Evolutionary conservation across 1,140 invertebrate genomes (phyloP).

Genomic region (Nephila pilipes): DNA sequence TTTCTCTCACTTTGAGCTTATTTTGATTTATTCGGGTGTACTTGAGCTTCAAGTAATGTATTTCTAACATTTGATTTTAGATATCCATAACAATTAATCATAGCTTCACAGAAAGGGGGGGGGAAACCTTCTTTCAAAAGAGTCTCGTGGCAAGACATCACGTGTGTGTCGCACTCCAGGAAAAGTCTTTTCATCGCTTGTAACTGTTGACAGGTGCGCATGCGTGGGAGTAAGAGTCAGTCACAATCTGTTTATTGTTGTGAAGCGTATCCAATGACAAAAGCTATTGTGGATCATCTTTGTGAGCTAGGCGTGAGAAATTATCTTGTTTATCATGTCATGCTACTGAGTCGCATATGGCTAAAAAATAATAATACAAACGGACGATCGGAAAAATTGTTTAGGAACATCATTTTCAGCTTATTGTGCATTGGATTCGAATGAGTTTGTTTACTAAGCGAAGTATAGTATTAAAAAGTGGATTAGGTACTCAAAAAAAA

Average conservation of each 20-base stretch:
- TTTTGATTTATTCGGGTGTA: too few relatives aligned
- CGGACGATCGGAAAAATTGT: not conserved
- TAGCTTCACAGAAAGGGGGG: not conserved
- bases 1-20: too few relatives aligned
- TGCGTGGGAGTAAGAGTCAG: constrained; percentile 49
- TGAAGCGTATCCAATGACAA: constrained; percentile 41
- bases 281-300: constrained; percentile 28
- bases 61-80: too few relatives aligned
- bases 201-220: constrained; percentile 58
- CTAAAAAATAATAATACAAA: not conserved
- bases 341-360: constrained; percentile 35
- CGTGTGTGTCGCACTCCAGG: not conserved
- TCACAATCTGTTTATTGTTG: constrained; percentile 39
- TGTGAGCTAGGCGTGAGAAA: constrained; percentile 51
- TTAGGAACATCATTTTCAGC: not conserved
- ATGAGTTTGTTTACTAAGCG: not conserved
- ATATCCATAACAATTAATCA: too few relatives aligned
- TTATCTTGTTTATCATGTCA: constrained; percentile 70
- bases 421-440: not conserved
- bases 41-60: too few relatives aligned
- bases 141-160: constrained; percentile 4
- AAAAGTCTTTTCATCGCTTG: not conserved
- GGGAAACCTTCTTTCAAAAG: too few relatives aligned
- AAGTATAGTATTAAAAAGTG: not conserved
- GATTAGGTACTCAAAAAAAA: not conserved